Percentiles rank a stretch among this genome's conserved stretches.
Conservation (phyloP, 2,888 invertebrate species). For the Hyles lineata region DNA sequence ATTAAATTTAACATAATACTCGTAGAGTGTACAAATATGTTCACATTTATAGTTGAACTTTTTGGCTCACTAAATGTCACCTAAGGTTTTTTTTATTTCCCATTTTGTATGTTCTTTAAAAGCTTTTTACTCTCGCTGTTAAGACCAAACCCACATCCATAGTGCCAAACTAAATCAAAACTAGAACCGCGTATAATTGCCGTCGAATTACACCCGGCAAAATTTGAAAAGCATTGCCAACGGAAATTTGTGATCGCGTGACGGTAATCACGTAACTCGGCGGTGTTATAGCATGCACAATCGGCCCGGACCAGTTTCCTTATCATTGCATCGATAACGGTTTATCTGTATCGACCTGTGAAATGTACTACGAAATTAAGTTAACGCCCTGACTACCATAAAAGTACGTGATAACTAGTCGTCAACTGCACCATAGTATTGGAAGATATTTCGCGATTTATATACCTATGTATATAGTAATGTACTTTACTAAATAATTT, state of each 20-base stretch:
- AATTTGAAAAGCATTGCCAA: conserved; percentile 62
- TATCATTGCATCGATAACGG: conserved; percentile 68
- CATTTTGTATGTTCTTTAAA: background rate
- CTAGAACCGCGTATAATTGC: conserved; percentile 51
- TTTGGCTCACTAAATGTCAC: background rate
- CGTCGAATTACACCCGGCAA: conserved; percentile 55
- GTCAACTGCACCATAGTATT: too few relatives aligned
- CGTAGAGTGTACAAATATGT: too few relatives aligned
- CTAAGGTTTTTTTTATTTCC: background rate
- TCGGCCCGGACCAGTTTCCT: conserved; percentile 55
- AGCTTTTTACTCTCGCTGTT: background rate
- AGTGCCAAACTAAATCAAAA: conserved; percentile 42
- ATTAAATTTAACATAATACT: too few relatives aligned
- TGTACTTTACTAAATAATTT: too few relatives aligned
- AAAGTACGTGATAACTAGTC: conserved; percentile 1
- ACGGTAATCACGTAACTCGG: conserved; percentile 60
- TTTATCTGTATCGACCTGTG: conserved; percentile 48
- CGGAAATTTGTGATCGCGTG: conserved; percentile 62
- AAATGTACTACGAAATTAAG: conserved; percentile 41
- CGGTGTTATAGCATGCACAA: conserved; percentile 57
- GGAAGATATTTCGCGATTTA: too few relatives aligned
- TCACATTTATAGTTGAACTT: too few relatives aligned
- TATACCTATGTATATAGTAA: too few relatives aligned
- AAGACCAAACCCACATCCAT: background rate
- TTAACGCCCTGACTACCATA: conserved; percentile 39